Evolutionary conservation across 2,797 vertebrate genomes (phyloP), one percentile per base, ranked within the genome.

Genomic region (Gorsachius magnificus): DNA sequence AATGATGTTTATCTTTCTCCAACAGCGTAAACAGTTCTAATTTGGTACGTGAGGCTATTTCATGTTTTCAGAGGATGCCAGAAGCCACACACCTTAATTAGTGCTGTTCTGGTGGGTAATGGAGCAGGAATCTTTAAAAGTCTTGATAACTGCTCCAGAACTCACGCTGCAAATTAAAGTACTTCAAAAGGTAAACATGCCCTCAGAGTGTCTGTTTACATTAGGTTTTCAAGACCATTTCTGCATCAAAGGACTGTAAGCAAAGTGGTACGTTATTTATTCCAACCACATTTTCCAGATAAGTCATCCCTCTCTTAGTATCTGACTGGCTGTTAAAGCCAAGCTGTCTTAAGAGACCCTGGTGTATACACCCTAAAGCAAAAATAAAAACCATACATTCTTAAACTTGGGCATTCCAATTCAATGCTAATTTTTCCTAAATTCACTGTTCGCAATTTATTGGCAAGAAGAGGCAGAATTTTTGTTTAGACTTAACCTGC

Each of bases 181-280:
- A 82, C 85, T 95, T 92, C 38, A 35, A 8, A 95, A 91, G 54
- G 53, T 84, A 89, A 95, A 93, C 63, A 83, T 2, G 5, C 86
- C 65, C 60, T 93, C 57, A 68, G 68, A 61, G 7, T 51, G 65
- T 36, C 64, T 93, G 74, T 90, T 93, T 96, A 82, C 58, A 79
- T 54, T 75, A 90, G 29, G 25, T 19, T 81, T 82, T 72, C 22
- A 93, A 88, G 77, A 56, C 11, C 45, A 84, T 82, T 94, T 93
- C 83, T 91, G 54, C 50, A 91, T 80, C 43, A 11, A 75, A 87
- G 89, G 76, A 88, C 45, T 91, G 82, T 82, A 95, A 94, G 83
- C 65, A 83, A 57, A 95, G 41, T 36, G n/a, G 64, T 77, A 85
- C 61, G 26, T 80, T 85, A 94, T 93, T 95, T 94, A 94, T 58